Conservation (phyloP, 2,797 vertebrate species). For the Telmatherina bonti region DNA sequence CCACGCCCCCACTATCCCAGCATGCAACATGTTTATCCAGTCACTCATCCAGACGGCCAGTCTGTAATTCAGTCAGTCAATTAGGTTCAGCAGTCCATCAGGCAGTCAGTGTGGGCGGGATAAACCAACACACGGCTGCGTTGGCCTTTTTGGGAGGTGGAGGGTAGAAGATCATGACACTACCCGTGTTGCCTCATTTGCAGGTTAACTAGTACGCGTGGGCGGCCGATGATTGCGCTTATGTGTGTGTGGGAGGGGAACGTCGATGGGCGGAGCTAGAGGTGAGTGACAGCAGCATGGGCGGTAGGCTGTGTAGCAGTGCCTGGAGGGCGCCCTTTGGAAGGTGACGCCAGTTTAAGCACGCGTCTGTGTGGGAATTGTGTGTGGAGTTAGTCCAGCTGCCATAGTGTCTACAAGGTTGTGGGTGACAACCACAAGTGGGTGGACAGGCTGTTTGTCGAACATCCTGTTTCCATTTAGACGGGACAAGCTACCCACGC, state of each 20-base stretch:
- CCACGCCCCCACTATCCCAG: constrained; percentile 72
- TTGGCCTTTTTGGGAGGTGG: constrained; percentile 19
- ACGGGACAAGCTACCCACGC: constrained; percentile 59
- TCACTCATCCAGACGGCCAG: constrained; percentile 53
- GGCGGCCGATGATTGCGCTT: constrained; percentile 56
- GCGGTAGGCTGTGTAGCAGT: constrained; percentile 46
- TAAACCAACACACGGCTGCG: constrained; percentile 53
- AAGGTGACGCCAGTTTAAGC: constrained; percentile 41
- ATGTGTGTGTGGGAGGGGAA: constrained; percentile 42
- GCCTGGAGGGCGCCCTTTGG: constrained; percentile 33
- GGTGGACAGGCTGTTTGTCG: constrained; percentile 78
- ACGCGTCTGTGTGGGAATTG: constrained; percentile 37
- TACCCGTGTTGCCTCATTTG: constrained; percentile 68
- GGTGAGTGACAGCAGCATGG: constrained; percentile 72
- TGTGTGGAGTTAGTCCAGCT: constrained; percentile 32
- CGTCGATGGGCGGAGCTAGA: constrained; percentile 50
- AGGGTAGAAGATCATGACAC: constrained; percentile 41
- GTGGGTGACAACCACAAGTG: constrained; percentile 48
- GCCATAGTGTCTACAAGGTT: constrained; percentile 32
- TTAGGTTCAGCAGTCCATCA: constrained; percentile 68
- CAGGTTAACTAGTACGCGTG: constrained; percentile 74
- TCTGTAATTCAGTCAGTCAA: constrained; percentile 67
- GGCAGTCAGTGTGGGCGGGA: constrained; percentile 63
- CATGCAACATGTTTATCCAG: constrained; percentile 56
- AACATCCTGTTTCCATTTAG: constrained; percentile 73